Evolutionary conservation across 2,888 invertebrate species (phyloP), one percentile per base, ranked within the genome.

Genomic region (Nomada goodeniana): DNA sequence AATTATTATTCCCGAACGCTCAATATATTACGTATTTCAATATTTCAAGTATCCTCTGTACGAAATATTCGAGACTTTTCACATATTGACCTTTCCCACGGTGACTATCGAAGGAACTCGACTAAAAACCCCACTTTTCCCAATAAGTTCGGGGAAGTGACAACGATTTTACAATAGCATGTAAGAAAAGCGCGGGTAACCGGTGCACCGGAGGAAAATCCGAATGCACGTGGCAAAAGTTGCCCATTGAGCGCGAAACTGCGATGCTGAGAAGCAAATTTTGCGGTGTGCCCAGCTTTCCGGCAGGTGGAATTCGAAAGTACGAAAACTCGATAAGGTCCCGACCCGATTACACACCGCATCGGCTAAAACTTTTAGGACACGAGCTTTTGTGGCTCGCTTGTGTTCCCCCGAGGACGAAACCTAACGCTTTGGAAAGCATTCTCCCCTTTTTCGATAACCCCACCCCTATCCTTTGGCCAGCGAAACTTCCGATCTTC

Each of bases 281-380:
- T 79, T 47, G 75, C 61, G 77, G 59, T 18, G 59, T 60, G 75
- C 69, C 63, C 70, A 52, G 42, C 69, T 57, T 75, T 65, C 50
- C 76, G 69, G 75, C 76, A 69, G 76, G 75, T 71, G 86, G 81
- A 87, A 84, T 84, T 69, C 83, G 59, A 80, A 86, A 87, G 83
- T 81, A 81, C 78, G 88, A 75, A 82, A 86, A 88, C 77, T 86
- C 88, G 78, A 88, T 86, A 84, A 84, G 72, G 72, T 86, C 73
- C 44, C 81, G 81, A 83, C 75, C 84, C 76, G 80, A 82, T 87
- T 86, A 84, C 85, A 82, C 85, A 84, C 74, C 81, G 78, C 75
- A 57, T 72, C 53, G 65, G 70, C 78, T 74, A 57, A 72, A 84
- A 84, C 74, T 84, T 84, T 75, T 61, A 72, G 77, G 50, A 73